Conservation (phyloP, 2,113 vertebrate species). For the Aegotheles bennettii region DNA sequence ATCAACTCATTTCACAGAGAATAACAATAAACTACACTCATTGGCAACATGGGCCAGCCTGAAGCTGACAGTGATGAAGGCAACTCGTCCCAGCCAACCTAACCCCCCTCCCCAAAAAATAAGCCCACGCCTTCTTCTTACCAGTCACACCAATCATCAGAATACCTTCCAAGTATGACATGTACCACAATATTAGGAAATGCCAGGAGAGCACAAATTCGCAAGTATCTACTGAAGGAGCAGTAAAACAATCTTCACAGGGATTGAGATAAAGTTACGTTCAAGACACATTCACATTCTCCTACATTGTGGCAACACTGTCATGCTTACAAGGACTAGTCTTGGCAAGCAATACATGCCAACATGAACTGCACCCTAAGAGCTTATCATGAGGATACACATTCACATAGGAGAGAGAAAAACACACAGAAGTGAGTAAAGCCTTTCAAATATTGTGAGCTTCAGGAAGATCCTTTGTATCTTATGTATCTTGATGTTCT, state of each 20-base stretch:
- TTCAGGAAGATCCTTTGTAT: not conserved
- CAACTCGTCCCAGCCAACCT: not conserved
- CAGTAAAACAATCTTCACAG: not conserved
- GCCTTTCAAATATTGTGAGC: not conserved
- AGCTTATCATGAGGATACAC: not conserved
- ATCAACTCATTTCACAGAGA: not conserved
- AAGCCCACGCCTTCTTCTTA: not conserved
- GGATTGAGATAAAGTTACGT: not conserved
- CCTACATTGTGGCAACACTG: not conserved
- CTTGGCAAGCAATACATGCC: not conserved
- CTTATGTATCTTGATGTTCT: accelerated
- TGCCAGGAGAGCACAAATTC: not conserved
- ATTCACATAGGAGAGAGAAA: not conserved
- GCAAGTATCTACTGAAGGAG: not conserved
- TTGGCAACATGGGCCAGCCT: not conserved
- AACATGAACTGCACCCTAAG: not conserved
- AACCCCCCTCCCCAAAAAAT: not conserved
- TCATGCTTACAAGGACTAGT: not conserved
- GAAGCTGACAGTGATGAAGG: not conserved
- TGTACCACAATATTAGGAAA: not conserved
- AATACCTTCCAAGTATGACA: not conserved
- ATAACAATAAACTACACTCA: not conserved
- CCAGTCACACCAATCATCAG: not conserved
- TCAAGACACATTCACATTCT: not conserved
- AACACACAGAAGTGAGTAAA: not conserved